A percentile compares a stretch with the other conserved stretches of the same genome.
phyloP scores from a whole-genome alignment of 2,888 invertebrate species.

The Diaperis boleti region DNA sequence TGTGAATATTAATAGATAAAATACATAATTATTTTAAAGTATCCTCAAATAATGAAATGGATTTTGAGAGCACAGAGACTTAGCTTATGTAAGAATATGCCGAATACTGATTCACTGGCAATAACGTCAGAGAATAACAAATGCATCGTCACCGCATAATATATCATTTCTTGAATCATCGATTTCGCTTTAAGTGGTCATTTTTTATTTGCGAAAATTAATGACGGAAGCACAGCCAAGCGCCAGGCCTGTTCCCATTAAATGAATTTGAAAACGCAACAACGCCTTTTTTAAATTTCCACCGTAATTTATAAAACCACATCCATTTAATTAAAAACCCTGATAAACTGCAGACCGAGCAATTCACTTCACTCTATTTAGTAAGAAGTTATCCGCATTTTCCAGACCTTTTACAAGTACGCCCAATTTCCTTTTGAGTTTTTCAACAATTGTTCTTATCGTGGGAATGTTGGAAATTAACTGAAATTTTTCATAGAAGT shows the following conservation, averaged over 20 bases:
- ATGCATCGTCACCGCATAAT: slow-evolving; percentile 2
- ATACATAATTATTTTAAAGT: background rate
- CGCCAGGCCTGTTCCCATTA: slow-evolving; percentile 17
- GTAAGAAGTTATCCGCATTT: slow-evolving; percentile 40
- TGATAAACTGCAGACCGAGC: slow-evolving; percentile 40
- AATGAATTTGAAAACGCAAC: slow-evolving; percentile 34
- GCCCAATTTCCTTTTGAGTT: slow-evolving; percentile 34
- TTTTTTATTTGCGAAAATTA: slow-evolving; percentile 27
- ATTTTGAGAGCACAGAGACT: slow-evolving; percentile 20
- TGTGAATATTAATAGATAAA: no score
- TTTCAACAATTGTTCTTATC: slow-evolving; percentile 39
- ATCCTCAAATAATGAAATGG: slow-evolving; percentile 22
- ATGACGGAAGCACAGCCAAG: slow-evolving; percentile 8
- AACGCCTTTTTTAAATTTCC: slow-evolving; percentile 39
- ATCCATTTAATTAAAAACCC: slow-evolving; percentile 42
- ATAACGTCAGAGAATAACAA: slow-evolving; percentile 11
- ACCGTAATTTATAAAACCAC: slow-evolving; percentile 41
- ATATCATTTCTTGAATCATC: slow-evolving; percentile 22
- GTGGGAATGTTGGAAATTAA: slow-evolving; percentile 14
- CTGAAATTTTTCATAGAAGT: background rate
- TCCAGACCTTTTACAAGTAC: slow-evolving; percentile 27
- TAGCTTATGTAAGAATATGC: slow-evolving; percentile 18
- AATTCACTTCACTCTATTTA: slow-evolving; percentile 37
- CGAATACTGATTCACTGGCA: slow-evolving; percentile 27
- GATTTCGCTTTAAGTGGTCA: slow-evolving; percentile 23